Evolutionary conservation across 1,140 invertebrate genomes (phyloP).

Genomic region (Neomicropteryx cornuta): DNA sequence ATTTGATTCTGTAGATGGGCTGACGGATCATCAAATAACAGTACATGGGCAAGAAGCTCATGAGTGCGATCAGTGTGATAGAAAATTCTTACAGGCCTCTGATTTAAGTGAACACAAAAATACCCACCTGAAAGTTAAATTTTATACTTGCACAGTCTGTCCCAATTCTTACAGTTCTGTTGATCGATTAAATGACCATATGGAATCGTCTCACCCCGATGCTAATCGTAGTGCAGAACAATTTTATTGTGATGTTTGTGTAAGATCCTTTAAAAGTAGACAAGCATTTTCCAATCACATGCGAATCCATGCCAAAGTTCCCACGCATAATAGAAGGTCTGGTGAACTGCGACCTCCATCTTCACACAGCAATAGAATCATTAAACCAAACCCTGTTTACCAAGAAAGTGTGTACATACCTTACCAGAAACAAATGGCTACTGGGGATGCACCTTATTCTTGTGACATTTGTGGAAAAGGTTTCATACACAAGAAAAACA

Average conservation of each 20-base stretch:
- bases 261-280: slow-evolving; percentile 36
- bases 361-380: no score
- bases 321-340: slow-evolving; percentile 32
- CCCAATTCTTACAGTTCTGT: slow-evolving; percentile 48
- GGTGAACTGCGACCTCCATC: slow-evolving; percentile 24
- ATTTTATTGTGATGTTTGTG: slow-evolving; percentile 37
- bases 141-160: slow-evolving; percentile 48
- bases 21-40: slow-evolving; percentile 41
- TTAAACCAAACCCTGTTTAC: no score
- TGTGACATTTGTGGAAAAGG: slow-evolving; percentile 49
- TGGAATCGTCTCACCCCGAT: slow-evolving; percentile 32
- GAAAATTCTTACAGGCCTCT: slow-evolving; percentile 43
- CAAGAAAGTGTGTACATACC: no score
- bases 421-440: no score
- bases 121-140: slow-evolving; percentile 52
- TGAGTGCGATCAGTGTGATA: slow-evolving; percentile 49
- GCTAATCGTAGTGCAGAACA: slow-evolving; percentile 16
- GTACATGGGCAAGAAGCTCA: slow-evolving; percentile 38
- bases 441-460: slow-evolving; percentile 32
- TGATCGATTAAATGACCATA: slow-evolving; percentile 42
- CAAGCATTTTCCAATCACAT: slow-evolving; percentile 40
- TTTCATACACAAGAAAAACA: slow-evolving; percentile 43
- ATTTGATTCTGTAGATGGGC: slow-evolving; percentile 39
- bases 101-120: slow-evolving; percentile 52
- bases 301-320: slow-evolving; percentile 39